Evolutionary conservation across 2,888 invertebrate genomes (phyloP).

Genomic region (Hedychridium roseum): DNA sequence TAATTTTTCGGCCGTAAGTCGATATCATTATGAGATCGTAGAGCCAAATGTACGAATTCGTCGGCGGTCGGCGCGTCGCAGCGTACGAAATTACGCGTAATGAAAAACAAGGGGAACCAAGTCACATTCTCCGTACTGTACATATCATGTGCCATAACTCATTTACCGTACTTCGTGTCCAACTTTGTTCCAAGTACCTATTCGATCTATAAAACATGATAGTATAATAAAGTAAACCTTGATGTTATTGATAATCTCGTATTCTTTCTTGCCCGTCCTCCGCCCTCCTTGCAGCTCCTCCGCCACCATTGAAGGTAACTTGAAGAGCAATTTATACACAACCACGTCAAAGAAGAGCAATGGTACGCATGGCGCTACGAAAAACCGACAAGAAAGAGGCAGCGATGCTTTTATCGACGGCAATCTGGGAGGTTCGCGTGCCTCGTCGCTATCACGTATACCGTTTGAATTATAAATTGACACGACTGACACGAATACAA

Average conservation of each 20-base stretch:
- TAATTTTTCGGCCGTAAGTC: conserved; percentile 14
- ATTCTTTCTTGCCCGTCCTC: conserved; percentile 15
- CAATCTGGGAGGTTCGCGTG: conserved; percentile 36
- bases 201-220: conserved; percentile 62
- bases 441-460: conserved; percentile 36
- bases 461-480: conserved; percentile 50
- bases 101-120: conserved; percentile 38
- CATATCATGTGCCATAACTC: conserved; percentile 64
- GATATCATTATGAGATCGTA: conserved; percentile 17
- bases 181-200: conserved; percentile 64
- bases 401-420: conserved; percentile 31
- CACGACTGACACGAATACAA: conserved; percentile 41
- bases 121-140: conserved; percentile 53
- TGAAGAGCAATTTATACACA: background rate
- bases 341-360: conserved; percentile 1
- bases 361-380: conserved; percentile 19
- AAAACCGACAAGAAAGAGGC: no score
- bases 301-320: background rate
- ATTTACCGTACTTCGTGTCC: conserved; percentile 63
- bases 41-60: conserved; percentile 2
- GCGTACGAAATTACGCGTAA: conserved; percentile 55
- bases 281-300: conserved; percentile 10
- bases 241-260: conserved; percentile 62
- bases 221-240: conserved; percentile 64
- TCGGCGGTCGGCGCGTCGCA: conserved; percentile 18